Evolutionary conservation across 2,888 invertebrate species (phyloP), one percentile per base, ranked within the genome.

Genomic region (Nomada ruficornis): DNA sequence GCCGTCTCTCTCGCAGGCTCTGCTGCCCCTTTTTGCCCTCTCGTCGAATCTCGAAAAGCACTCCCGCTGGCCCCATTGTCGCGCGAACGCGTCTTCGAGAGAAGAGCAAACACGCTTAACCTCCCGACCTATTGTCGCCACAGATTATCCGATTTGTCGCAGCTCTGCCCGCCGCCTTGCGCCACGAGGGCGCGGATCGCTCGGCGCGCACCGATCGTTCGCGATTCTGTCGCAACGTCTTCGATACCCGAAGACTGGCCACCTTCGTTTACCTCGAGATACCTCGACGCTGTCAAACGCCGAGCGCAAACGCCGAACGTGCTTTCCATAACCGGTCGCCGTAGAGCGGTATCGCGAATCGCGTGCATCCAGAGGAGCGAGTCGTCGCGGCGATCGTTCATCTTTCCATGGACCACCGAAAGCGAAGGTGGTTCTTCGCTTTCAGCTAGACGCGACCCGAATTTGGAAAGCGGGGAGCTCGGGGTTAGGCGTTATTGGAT

Each of bases 71-170:
- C 86, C 88, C 91, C 90, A 93, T 93, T 93, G 93, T 93, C 86
- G 88, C 86, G 85, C 91, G 91, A 91, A 92, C 92, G 91, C 92
- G 91, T 89, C 92, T 89, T 92, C 91, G 91, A 93, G 92, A 92
- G 93, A 92, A 93, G 91, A 92, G 93, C 93, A 93, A 93, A 93
- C 93, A 93, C 91, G 93, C 93, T 93, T 93, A 93, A 93, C 93
- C 93, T 92, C 89, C 90, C 90, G 91, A 89, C 88, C 91, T 90
- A 92, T 93, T 93, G 93, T 93, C 91, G 88, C 84, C 83, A 85
- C 88, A 85, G 91, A 90, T 93, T 91, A 93, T 93, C 93, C 93
- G 93, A 93, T 93, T 93, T 93, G 89, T 89, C 89, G 90, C 84
- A 84, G n/a, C 7, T n/a, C 23, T 64, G 80, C 59, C 67, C 60